These are phyloP conservation scores for Miichthys miiuy DNA, from an alignment of 2,797 vertebrate species.

Conservation along the genomic window DNA sequence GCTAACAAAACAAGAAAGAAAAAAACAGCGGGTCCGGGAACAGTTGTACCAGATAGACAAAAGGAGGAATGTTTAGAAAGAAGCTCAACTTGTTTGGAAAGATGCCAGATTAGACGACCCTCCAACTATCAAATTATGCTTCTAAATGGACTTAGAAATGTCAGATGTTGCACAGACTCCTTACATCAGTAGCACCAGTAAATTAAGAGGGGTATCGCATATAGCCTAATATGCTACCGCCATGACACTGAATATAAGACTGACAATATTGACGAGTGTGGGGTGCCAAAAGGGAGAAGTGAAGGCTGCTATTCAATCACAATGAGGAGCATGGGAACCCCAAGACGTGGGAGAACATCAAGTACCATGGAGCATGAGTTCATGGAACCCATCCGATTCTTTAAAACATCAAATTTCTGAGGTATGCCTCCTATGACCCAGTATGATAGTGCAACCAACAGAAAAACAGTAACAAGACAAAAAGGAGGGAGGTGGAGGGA, in stretches of 20 bases:
- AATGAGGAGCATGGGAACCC: constrained; percentile 33
- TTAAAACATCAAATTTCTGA: constrained; percentile 59
- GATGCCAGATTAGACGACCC: constrained; percentile 15
- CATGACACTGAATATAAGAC: constrained; percentile 45
- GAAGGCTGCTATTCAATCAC: constrained; percentile 39
- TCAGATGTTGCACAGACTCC: constrained; percentile 33
- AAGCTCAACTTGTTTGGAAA: constrained; percentile 28
- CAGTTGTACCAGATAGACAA: constrained; percentile 37
- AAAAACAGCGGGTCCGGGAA: constrained; percentile 33
- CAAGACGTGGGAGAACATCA: constrained; percentile 27
- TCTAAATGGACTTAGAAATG: constrained; percentile 10
- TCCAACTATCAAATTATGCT: constrained; percentile 28
- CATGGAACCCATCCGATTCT: constrained; percentile 58
- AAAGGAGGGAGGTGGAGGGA: constrained; percentile 33
- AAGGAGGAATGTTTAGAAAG: constrained; percentile 67
- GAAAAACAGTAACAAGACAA: constrained; percentile 65
- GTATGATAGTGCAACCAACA: constrained; percentile 63
- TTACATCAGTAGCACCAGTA: constrained; percentile 73
- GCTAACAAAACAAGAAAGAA: constrained; percentile 34
- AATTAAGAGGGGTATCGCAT: constrained; percentile 48
- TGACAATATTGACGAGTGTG: constrained; percentile 28
- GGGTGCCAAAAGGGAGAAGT: constrained; percentile 60
- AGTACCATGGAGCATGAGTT: constrained; percentile 57
- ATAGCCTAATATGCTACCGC: constrained; percentile 51
- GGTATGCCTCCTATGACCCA: constrained; percentile 58